Evolutionary conservation across 92 coral and sea anemone genomes (phyloP).

Genomic region (Palythoa grandiflora): DNA sequence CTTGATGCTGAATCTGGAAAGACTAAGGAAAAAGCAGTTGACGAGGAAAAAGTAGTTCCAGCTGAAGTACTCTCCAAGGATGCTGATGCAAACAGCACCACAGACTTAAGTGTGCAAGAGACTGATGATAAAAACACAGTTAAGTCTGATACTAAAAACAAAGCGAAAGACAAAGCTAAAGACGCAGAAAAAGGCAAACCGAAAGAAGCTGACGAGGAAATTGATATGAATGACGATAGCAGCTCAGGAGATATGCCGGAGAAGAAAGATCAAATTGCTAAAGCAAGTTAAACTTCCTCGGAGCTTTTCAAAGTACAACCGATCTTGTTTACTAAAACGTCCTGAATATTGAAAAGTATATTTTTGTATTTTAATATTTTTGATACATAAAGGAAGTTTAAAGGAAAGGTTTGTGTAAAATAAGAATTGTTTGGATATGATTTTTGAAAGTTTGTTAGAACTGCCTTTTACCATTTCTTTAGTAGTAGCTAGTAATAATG

Average conservation of each 20-base stretch:
- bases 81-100: neutral
- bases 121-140: neutral
- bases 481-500: neutral
- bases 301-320: neutral
- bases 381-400: slow-evolving; percentile 14
- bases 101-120: neutral
- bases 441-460: neutral
- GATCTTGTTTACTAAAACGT: neutral
- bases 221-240: slow-evolving; percentile 17
- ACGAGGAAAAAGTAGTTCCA: neutral
- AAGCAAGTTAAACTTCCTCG: neutral
- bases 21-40: neutral
- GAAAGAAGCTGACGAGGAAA: slow-evolving; percentile 19
- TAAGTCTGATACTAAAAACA: neutral
- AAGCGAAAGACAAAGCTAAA: slow-evolving; percentile 1
- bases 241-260: slow-evolving; percentile 23
- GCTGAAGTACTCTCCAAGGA: slow-evolving; percentile 3
- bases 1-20: neutral
- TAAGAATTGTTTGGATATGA: neutral
- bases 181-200: neutral
- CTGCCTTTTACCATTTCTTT: neutral
- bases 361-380: slow-evolving; percentile 22
- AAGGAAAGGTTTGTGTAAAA: neutral
- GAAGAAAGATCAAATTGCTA: neutral
- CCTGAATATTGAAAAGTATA: neutral